Base-by-base conservation (phyloP, 1,140 invertebrate species). In the Brachionus koreanus region DNA sequence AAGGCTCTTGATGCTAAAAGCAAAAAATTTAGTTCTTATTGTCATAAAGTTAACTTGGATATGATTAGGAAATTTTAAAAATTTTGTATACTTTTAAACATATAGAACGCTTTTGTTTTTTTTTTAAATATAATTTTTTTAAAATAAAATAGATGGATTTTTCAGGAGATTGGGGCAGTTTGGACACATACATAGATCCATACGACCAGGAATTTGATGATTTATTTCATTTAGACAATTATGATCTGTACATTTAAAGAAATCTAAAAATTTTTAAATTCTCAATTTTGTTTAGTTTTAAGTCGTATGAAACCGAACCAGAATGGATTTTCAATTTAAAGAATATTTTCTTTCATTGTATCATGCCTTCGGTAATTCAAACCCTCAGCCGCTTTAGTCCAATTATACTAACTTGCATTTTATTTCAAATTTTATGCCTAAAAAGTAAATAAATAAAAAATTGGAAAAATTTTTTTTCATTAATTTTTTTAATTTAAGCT, bases 291-390 rank as follows among this genome's bases (percentile, higher is more conserved):
- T 7, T 39, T 39, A 69, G 65, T 35, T 23, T 69, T 7, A 5
- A 19, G n/a, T 5, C 65, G 12, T 69, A 69, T 25, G 43, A 43
- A 25, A 29, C 16, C 12, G 39, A 74, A 29, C 4, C 69, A 0
- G 69, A 74, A 74, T 74, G 37, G 37, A 46, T 74, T 12, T 74
- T 74, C 23, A 74, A 74, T 46, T 7, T 74, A 16, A 74, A 74
- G 29, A 43, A 25, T 25, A 46, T 74, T 12, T 49, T 74, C n/a
- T 74, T 46, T 16, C 19, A 46, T n/a, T 74, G 69, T 25, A 46
- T 46, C 16, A 43, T 46, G 12, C 69, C 37, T 19, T 74, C 69
- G 23, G 19, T 74, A 2, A 74, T 74, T 13, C 69, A 74, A 46
- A 25, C 69, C 2, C 6, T 74, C 3, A 43, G 39, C 23, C 16